A percentile compares a stretch with the other conserved stretches of the same genome.
phyloP scores from a whole-genome alignment of 2,797 vertebrate genomes.

The Muraenolepis orangiensis region DNA sequence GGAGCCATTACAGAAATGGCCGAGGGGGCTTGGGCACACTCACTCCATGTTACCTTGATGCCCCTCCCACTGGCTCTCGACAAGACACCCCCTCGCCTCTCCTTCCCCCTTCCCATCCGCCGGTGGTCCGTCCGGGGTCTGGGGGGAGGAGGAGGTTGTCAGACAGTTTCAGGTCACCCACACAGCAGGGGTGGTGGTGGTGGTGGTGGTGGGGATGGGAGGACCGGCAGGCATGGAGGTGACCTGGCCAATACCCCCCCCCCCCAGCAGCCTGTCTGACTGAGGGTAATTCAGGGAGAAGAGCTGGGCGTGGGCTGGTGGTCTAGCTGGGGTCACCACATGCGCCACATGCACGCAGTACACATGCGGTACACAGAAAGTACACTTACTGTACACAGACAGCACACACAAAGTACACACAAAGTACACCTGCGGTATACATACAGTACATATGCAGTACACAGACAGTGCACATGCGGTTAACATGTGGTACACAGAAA shows the following conservation, averaged over 20 bases:
- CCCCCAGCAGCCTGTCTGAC: conserved; percentile 29
- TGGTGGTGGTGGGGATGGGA: conserved; percentile 1
- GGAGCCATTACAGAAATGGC: conserved; percentile 50
- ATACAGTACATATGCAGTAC: too few relatives aligned
- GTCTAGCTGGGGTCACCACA: conserved; percentile 39
- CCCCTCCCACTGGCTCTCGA: not conserved
- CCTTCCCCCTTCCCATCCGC: not conserved
- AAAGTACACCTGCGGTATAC: too few relatives aligned
- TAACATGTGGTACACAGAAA: conserved; percentile 41
- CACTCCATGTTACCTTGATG: conserved; percentile 23
- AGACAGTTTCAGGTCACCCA: conserved; percentile 34
- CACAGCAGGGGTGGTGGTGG: conserved; percentile 10
- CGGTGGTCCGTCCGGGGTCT: conserved; percentile 34
- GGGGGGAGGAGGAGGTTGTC: conserved; percentile 15
- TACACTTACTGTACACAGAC: too few relatives aligned
- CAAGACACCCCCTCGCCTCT: not conserved
- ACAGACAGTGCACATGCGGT: too few relatives aligned
- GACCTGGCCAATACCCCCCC: conserved; percentile 42
- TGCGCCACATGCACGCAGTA: conserved; percentile 16
- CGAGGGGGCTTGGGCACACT: conserved; percentile 35
- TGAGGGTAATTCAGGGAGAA: conserved; percentile 58
- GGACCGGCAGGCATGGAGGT: conserved; percentile 32
- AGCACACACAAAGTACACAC: too few relatives aligned
- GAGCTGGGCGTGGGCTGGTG: conserved; percentile 38
- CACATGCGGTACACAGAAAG: conserved; percentile 40